Evolutionary conservation across 2,888 invertebrate species (phyloP).

Genomic region (Rotaria socialis): DNA sequence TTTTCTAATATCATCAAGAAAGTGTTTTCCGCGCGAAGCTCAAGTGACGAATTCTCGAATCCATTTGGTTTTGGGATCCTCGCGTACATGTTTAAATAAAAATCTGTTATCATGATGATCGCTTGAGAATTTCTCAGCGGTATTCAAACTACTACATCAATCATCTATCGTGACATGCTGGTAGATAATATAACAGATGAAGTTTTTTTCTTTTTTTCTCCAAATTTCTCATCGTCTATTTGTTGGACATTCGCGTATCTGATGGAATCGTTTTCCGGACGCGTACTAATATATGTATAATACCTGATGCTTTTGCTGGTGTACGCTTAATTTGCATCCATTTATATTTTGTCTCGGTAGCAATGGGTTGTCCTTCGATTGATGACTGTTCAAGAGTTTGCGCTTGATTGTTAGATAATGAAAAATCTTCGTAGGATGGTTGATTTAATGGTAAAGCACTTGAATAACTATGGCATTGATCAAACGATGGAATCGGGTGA

Average conservation of each 20-base stretch:
- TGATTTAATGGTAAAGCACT: not conserved
- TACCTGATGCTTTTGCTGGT: conserved; percentile 76
- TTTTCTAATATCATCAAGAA: too few species aligned
- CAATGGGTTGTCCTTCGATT: not conserved
- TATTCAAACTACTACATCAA: not conserved
- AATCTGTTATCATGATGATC: not conserved
- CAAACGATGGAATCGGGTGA: not conserved
- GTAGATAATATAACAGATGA: too few species aligned
- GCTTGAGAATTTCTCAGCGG: not conserved
- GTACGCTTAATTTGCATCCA: conserved; percentile 99
- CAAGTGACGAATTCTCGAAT: too few species aligned
- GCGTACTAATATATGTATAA: not conserved
- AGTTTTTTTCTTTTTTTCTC: too few species aligned
- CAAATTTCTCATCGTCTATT: not conserved
- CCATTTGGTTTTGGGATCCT: too few species aligned
- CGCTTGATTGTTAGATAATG: not conserved
- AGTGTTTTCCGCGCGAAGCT: too few species aligned
- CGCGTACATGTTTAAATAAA: not conserved
- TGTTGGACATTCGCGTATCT: not conserved
- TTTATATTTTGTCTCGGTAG: conserved; percentile 73
- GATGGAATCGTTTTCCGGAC: not conserved
- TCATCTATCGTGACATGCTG: not conserved
- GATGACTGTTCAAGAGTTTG: not conserved
- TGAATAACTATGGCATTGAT: not conserved
- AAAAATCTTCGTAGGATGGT: not conserved